Evolutionary conservation across 2,888 invertebrate genomes (phyloP).

Genomic region (Melanophora roralis): DNA sequence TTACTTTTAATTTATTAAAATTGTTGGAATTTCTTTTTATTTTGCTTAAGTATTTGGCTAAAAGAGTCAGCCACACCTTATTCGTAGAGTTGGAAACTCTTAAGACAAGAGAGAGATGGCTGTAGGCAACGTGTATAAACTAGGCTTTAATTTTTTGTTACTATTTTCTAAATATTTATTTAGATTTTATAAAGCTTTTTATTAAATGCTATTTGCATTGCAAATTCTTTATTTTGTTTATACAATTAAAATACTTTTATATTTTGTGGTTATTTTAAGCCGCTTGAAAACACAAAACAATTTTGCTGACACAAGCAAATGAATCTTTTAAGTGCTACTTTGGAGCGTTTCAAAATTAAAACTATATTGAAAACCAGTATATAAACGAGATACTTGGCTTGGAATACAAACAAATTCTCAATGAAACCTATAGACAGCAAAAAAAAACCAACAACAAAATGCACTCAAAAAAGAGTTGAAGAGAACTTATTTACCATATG

Average conservation of each 20-base stretch:
- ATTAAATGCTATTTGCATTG: background rate
- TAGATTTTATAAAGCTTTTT: background rate
- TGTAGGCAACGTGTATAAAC: slow-evolving; percentile 40
- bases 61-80: slow-evolving; percentile 57
- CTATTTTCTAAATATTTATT: slow-evolving; percentile 10
- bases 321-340: slow-evolving; percentile 40
- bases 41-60: slow-evolving; percentile 14
- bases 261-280: slow-evolving; percentile 40
- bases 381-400: slow-evolving; percentile 53
- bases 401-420: slow-evolving; percentile 51
- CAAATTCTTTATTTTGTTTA: background rate
- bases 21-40: slow-evolving; percentile 32
- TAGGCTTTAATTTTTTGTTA: background rate
- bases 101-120: slow-evolving; percentile 51
- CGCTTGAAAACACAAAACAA: slow-evolving; percentile 6
- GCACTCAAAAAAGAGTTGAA: slow-evolving; percentile 58
- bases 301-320: slow-evolving; percentile 44
- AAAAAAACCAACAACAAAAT: background rate
- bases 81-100: slow-evolving; percentile 42
- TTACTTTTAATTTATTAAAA: background rate
- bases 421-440: slow-evolving; percentile 1
- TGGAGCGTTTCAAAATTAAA: slow-evolving; percentile 58
- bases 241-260: background rate
- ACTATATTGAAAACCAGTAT: slow-evolving; percentile 55
- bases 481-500: slow-evolving; percentile 23